phyloP scores from a whole-genome alignment of 53 echinoderm and acorn worm genomes.

The Crossaster papposus region DNA sequence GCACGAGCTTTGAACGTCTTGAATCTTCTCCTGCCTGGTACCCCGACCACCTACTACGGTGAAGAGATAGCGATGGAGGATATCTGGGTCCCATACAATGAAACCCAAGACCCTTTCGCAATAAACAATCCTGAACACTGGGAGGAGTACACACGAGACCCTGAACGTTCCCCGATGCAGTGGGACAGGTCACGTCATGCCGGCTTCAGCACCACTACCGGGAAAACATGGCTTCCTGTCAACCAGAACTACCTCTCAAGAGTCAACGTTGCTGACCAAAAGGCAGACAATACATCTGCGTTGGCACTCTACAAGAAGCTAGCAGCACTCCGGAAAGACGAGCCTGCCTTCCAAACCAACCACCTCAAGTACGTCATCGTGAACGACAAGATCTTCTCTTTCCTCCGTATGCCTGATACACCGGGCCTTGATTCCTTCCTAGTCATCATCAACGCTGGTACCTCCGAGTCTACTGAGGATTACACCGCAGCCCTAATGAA shows the following conservation, averaged over 20 bases:
- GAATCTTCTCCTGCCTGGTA: conserved; percentile 84
- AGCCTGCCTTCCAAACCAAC: conserved; percentile 54
- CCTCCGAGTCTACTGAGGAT: conserved; percentile 55
- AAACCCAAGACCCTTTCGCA: conserved; percentile 80
- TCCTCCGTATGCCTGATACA: conserved; percentile 73
- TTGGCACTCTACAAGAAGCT: conserved; percentile 74
- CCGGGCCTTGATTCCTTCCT: conserved; percentile 60
- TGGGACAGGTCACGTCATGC: conserved; percentile 67
- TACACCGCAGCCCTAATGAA: conserved; percentile 22
- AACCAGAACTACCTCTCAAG: conserved; percentile 66
- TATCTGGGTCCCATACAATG: conserved; percentile 68
- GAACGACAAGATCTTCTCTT: conserved; percentile 72
- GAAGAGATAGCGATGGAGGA: conserved; percentile 94
- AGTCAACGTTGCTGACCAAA: conserved; percentile 73
- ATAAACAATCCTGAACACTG: conserved; percentile 84
- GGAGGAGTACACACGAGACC: conserved; percentile 81
- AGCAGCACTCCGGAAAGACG: conserved; percentile 58
- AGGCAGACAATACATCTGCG: conserved; percentile 57
- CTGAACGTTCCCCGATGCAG: conserved; percentile 92
- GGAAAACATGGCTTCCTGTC: conserved; percentile 86
- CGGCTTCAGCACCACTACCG: conserved; percentile 72
- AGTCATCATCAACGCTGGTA: conserved; percentile 80
- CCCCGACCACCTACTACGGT: conserved; percentile 77
- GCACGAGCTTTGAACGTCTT: conserved; percentile 74
- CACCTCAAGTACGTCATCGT: conserved; percentile 67